Base-by-base conservation (phyloP, 2,797 vertebrate genomes). In the Sitta carolinensis region DNA sequence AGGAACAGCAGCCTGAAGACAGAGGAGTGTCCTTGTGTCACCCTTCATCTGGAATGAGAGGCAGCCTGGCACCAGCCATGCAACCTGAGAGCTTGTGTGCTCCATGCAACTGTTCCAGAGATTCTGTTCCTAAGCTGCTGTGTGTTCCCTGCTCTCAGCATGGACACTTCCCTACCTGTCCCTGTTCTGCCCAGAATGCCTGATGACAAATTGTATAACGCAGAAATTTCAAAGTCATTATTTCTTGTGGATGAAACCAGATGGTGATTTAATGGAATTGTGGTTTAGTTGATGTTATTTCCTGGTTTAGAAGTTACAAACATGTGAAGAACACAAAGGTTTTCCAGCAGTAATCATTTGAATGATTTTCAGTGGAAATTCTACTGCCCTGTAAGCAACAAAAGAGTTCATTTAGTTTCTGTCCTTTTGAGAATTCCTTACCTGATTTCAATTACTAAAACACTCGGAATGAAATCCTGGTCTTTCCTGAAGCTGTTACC, bases 401-500 rank as follows among this genome's bases (percentile, higher is more conserved):
- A 58, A 95, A 48, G 5, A 67, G 43, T 57, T 82, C 2, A 61
- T 88, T 82, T 79, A 42, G 5, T 59, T 90, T 69, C 62, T 52
- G 19, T 63, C 62, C 92, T 84, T 93, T 64, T 38, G 45, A 48
- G 57, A 87, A 67, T 63, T 7, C 30, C 40, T 76, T 79, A 64
- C 43, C 57, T 70, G 45, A 70, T 20, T 79, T 63, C 72, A 79
- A 83, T 87, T 75, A 48, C 43, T 78, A 79, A 95, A 94, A 86
- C 67, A 84, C 42, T 54, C 20, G 13, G 45, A 69, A 75, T 25
- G 36, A 92, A 97, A 69, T 55, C 50, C 51, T 69, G 22, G 14
- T 73, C 59, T 78, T 92, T 88, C 67, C 62, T 87, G 47, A 92
- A 93, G 48, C 69, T 63, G 13, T 84, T 89, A 88, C 51, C 32